These are phyloP conservation scores for Trichogramma pretiosum DNA, from an alignment of 1,140 invertebrate species.

Conservation along the genomic window DNA sequence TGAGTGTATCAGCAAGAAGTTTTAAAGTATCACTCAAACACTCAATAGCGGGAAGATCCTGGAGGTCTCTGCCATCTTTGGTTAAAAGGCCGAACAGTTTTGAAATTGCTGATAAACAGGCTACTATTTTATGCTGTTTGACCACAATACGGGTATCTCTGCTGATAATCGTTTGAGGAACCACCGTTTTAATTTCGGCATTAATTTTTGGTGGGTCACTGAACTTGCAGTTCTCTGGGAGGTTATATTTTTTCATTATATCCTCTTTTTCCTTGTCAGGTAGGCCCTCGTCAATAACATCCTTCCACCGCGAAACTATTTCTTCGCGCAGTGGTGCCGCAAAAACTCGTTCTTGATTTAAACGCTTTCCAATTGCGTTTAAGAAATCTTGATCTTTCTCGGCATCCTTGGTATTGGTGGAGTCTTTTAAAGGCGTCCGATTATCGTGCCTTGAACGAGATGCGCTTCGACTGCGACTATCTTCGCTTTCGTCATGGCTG, in stretches of 20 bases:
- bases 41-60: constrained; percentile 1
- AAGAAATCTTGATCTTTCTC: too few species aligned
- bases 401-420: too few species aligned
- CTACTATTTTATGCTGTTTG: constrained; percentile 14
- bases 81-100: neutral
- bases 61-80: neutral
- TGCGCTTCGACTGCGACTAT: too few species aligned
- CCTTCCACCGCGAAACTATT: constrained; percentile 7
- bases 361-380: neutral
- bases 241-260: constrained; percentile 14
- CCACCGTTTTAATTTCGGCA: constrained; percentile 5
- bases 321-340: constrained; percentile 12
- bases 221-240: constrained; percentile 14
- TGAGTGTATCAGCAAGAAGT: constrained; percentile 14
- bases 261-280: constrained; percentile 3
- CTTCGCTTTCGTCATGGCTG: too few species aligned
- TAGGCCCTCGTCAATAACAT: constrained; percentile 14
- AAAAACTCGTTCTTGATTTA: constrained; percentile 6
- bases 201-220: constrained; percentile 17
- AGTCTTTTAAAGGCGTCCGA: too few species aligned
- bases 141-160: constrained; percentile 17
- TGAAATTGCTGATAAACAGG: constrained; percentile 3
- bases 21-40: constrained; percentile 4
- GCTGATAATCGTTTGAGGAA: constrained; percentile 9
- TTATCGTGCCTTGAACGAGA: too few species aligned